These are phyloP conservation scores for Ochotona curzoniae DNA, from an alignment of 2,113 vertebrate genomes.

Conservation along the genomic window DNA sequence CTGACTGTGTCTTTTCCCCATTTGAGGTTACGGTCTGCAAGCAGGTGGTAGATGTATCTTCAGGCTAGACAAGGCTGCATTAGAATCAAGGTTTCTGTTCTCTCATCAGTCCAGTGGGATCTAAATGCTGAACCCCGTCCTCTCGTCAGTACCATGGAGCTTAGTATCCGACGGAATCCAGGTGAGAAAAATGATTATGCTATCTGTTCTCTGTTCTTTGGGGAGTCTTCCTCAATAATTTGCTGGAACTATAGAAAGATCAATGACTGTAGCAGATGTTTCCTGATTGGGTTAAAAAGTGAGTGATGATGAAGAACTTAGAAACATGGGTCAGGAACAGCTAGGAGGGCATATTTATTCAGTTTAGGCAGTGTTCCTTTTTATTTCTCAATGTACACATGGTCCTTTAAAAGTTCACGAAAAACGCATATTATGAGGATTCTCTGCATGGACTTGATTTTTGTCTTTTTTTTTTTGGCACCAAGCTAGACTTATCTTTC, in stretches of 20 bases:
- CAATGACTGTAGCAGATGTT: not conserved
- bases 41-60: not conserved
- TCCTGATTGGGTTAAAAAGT: slow-evolving; percentile 40
- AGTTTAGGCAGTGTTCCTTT: not conserved
- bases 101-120: slow-evolving; percentile 11
- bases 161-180: slow-evolving; percentile 32
- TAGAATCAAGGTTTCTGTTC: slow-evolving; percentile 35
- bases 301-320: not conserved
- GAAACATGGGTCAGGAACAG: slow-evolving; percentile 20
- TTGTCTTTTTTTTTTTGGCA: no score
- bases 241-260: not conserved
- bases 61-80: not conserved
- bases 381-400: not conserved
- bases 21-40: not conserved
- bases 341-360: not conserved
- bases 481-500: no score
- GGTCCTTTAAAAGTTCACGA: no score
- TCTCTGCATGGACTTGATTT: no score
- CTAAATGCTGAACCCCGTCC: not conserved
- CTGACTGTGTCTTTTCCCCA: slow-evolving; percentile 55
- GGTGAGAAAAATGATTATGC: slow-evolving; percentile 54
- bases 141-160: slow-evolving; percentile 54
- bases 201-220: not conserved
- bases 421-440: no score
- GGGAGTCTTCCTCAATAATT: not conserved